phyloP scores from a whole-genome alignment of 2,797 vertebrate species.

The Sebastes minor region DNA sequence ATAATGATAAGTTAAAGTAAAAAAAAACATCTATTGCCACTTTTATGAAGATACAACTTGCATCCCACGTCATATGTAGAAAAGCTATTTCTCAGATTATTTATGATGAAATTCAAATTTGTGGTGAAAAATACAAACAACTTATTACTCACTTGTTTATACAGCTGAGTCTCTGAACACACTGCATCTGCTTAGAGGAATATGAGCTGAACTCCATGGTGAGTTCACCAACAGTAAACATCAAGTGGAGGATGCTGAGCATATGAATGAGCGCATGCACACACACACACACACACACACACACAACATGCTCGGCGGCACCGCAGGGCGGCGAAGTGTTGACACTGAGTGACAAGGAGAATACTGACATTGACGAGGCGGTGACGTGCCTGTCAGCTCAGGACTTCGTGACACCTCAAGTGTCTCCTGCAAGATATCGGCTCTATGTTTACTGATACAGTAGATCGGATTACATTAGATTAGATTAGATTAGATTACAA shows the following conservation, averaged over 20 bases:
- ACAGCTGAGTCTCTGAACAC: conserved; percentile 7
- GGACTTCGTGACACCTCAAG: conserved; percentile 9
- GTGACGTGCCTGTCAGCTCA: conserved; percentile 31
- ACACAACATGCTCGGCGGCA: neutral
- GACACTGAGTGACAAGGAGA: conserved; percentile 52
- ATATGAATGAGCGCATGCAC: conserved; percentile 42
- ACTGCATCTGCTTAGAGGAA: conserved; percentile 11
- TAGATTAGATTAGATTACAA: neutral
- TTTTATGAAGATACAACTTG: neutral
- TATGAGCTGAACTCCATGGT: neutral
- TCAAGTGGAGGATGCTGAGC: conserved; percentile 21
- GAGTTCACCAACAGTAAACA: conserved; percentile 45
- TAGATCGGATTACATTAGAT: neutral
- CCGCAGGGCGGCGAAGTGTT: neutral
- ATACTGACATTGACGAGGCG: conserved; percentile 51
- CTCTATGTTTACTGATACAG: neutral
- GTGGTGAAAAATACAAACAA: conserved; percentile 1
- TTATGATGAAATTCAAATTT: conserved; percentile 9
- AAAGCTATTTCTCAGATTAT: neutral
- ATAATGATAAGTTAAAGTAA: neutral
- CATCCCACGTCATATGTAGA: neutral
- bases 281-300: neutral
- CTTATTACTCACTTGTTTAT: conserved; percentile 19
- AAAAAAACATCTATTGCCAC: no score
- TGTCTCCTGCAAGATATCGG: conserved; percentile 5